Evolutionary conservation across 2,113 vertebrate species (phyloP).

Genomic region (Peromyscus polionotus): DNA sequence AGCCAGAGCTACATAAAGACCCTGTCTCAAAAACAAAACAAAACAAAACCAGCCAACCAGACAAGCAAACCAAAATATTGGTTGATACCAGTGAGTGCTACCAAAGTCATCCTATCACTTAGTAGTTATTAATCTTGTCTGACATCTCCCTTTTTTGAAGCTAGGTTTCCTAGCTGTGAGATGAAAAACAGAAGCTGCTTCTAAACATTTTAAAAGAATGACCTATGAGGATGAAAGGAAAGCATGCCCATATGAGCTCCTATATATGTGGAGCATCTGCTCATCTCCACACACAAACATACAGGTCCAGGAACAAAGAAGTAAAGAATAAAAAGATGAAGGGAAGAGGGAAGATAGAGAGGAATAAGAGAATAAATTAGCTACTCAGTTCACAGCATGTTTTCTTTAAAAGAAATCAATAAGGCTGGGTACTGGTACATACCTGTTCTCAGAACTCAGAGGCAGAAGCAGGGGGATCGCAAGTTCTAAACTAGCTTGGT

Average conservation of each 20-base stretch:
- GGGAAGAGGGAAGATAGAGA: background rate
- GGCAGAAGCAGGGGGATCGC: background rate
- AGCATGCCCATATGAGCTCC: background rate
- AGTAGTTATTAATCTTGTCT: background rate
- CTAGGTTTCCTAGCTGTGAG: background rate
- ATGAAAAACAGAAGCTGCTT: background rate
- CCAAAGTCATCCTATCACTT: background rate
- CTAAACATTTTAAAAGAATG: background rate
- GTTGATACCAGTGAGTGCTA: background rate
- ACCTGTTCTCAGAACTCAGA: background rate
- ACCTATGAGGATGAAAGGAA: background rate
- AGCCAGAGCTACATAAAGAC: background rate
- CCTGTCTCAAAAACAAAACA: background rate
- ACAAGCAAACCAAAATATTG: background rate
- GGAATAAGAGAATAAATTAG: background rate
- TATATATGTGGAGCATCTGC: background rate
- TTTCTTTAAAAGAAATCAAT: background rate
- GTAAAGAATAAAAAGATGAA: background rate
- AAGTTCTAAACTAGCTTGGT: background rate
- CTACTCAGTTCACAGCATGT: background rate
- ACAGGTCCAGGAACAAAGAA: background rate
- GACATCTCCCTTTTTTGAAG: background rate
- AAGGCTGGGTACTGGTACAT: background rate
- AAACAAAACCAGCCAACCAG: background rate
- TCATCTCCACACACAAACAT: background rate